These are phyloP conservation scores for Tympanuchus pallidicinctus DNA, from an alignment of 2,113 vertebrate species.

Conservation along the genomic window DNA sequence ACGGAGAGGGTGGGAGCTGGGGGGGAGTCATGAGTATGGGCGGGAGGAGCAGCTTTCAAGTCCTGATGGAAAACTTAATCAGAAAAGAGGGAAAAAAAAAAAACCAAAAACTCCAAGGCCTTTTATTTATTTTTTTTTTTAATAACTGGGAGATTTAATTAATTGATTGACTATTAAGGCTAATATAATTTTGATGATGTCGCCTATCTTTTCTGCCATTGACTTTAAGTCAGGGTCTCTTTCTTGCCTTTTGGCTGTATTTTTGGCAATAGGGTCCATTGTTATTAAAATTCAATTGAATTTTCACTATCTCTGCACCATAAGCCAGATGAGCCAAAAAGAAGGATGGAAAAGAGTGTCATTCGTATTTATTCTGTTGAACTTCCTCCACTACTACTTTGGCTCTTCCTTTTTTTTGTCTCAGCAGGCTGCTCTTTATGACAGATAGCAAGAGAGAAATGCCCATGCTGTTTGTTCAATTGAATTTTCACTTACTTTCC, in stretches of 20 bases:
- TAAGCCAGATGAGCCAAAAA: slow-evolving; percentile 34
- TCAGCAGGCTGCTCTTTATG: background rate
- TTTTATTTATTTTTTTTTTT: background rate
- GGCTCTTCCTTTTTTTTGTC: background rate
- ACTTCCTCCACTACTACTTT: background rate
- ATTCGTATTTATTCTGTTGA: slow-evolving; percentile 46
- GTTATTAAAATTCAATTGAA: slow-evolving; percentile 59
- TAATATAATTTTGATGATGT: slow-evolving; percentile 79
- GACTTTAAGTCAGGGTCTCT: slow-evolving; percentile 67
- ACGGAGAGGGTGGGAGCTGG: background rate
- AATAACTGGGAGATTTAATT: slow-evolving; percentile 65
- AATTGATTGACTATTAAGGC: slow-evolving; percentile 72
- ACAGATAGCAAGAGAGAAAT: background rate
- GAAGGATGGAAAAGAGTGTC: slow-evolving; percentile 5
- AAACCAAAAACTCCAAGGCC: background rate
- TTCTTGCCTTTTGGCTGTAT: slow-evolving; percentile 42
- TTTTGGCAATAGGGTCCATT: slow-evolving; percentile 42
- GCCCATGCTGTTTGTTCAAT: background rate
- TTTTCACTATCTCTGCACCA: slow-evolving; percentile 56
- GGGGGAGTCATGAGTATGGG: accelerated
- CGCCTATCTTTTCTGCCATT: slow-evolving; percentile 66
- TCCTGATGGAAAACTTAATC: slow-evolving; percentile 4
- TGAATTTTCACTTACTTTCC: slow-evolving; percentile 54
- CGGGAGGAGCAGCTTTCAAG: background rate
- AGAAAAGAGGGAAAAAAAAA: background rate